phyloP scores from a whole-genome alignment of 2,797 vertebrate species.

The Microctenopoma lineatum region DNA sequence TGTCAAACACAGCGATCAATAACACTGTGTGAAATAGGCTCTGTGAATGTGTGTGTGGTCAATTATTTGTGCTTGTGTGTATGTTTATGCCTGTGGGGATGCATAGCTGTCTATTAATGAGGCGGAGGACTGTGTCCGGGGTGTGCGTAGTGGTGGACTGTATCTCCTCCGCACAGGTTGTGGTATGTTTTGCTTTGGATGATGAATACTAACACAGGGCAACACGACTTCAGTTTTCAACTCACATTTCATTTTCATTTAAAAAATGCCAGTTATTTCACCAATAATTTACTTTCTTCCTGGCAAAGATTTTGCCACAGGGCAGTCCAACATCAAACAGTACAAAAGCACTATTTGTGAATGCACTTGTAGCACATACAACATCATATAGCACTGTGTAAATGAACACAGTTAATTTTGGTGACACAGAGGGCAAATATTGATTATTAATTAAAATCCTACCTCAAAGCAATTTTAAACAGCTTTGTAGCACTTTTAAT shows the following conservation, averaged over 20 bases:
- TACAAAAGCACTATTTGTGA: neutral
- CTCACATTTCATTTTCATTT: conserved; percentile 3
- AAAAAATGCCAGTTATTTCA: conserved; percentile 3
- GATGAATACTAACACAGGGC: conserved; percentile 2
- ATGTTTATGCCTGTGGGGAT: conserved; percentile 12
- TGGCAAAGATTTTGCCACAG: neutral
- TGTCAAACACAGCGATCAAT: conserved; percentile 54
- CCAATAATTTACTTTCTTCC: neutral
- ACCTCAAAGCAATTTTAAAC: too few species aligned
- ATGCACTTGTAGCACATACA: neutral
- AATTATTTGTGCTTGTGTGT: conserved; percentile 29
- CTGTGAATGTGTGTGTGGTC: conserved; percentile 4
- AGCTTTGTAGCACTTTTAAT: neutral
- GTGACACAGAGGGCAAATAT: neutral
- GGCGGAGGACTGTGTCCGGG: conserved; percentile 12
- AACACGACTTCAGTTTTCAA: conserved; percentile 1
- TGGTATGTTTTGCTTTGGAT: conserved; percentile 2
- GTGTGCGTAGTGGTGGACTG: neutral
- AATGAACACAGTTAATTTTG: neutral
- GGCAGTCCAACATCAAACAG: neutral
- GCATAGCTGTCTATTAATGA: conserved; percentile 17
- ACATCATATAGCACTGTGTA: neutral
- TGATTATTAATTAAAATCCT: too few species aligned
- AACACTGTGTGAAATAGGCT: conserved; percentile 24
- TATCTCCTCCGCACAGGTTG: conserved; percentile 11